Evolutionary conservation across 2,888 invertebrate genomes (phyloP), one percentile per base, ranked within the genome.

Genomic region (Lasioglossum marginatum): DNA sequence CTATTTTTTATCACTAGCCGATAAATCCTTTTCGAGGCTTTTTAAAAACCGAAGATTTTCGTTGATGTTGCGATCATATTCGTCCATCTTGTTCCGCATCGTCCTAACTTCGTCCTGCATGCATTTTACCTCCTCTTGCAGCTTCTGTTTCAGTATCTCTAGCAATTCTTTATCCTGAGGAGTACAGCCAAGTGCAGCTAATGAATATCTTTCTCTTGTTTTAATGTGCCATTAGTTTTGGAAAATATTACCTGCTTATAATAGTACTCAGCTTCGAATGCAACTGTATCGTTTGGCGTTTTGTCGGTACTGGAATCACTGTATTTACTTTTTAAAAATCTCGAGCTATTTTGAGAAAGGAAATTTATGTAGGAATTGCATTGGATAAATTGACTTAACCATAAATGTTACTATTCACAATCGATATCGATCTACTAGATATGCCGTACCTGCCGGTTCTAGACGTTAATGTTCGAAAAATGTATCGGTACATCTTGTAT

Each of bases 41-140:
- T 92, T 91, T 40, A 94, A 81, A 86, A 93, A 92, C 80, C 92
- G 88, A 12, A 93, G 74, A 78, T 92, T 93, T 72, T 94, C 93
- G 14, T 85, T 90, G 73, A 94, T 93, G 14, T 90, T 90, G 5
- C 92, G 92, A 87, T 92, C 91, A 63, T 93, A 92, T 31, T 93
- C 91, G 8, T 92, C 89, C 68, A 94, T 93, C 81, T 93, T 93
- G 5, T 86, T 88, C 3, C 84, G 89, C 92, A 94, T 92, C 6
- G 79, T 43, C 6, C 87, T 85, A n/a, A 93, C 87, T 80, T 93
- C 92, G 10, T 90, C 86, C 75, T 89, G 92, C 93, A 93, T 91
- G 14, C 82, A 88, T 77, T 89, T 92, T 4, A 93, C 89, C 74
- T 93, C 93, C 1, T 91, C 92, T 66, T 92, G 90, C 1, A 91